A percentile compares a stretch with the other conserved stretches of the same genome.
phyloP scores from a whole-genome alignment of 1,140 invertebrate genomes.

The Hylaeus volcanicus region DNA sequence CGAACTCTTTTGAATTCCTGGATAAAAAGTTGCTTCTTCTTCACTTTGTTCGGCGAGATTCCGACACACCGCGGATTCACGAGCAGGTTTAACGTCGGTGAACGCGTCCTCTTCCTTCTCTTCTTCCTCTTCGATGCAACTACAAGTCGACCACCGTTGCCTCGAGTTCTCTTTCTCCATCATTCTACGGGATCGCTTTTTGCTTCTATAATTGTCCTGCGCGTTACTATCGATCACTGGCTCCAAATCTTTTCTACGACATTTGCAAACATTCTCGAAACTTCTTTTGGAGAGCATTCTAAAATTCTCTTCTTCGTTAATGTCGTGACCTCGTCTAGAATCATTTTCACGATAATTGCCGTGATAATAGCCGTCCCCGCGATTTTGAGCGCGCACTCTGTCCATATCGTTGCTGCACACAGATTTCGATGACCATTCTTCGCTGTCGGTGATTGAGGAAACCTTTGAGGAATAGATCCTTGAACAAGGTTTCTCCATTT shows the following conservation, averaged over 20 bases:
- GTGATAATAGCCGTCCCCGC: not conserved
- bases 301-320: not conserved
- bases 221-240: not conserved
- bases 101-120: slow-evolving; percentile 24
- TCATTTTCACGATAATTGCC: not conserved
- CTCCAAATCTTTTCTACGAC: slow-evolving; percentile 11
- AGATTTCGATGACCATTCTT: slow-evolving; percentile 24
- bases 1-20: not conserved
- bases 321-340: not conserved
- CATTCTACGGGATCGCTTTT: not conserved
- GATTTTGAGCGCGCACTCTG: not conserved
- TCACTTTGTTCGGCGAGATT: too few relatives aligned
- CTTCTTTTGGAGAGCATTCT: not conserved
- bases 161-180: not conserved
- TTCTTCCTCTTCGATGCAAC: slow-evolving; percentile 48
- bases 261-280: slow-evolving; percentile 3
- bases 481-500: slow-evolving; percentile 13
- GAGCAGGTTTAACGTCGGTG: not conserved
- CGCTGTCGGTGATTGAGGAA: not conserved
- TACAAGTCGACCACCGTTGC: slow-evolving; percentile 25
- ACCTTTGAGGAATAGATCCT: slow-evolving; percentile 15
- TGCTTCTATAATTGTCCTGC: not conserved
- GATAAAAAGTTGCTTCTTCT: slow-evolving; percentile 12
- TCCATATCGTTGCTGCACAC: not conserved
- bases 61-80: not conserved